phyloP scores from a whole-genome alignment of 2,113 vertebrate genomes.

The Fregetta grallaria region DNA sequence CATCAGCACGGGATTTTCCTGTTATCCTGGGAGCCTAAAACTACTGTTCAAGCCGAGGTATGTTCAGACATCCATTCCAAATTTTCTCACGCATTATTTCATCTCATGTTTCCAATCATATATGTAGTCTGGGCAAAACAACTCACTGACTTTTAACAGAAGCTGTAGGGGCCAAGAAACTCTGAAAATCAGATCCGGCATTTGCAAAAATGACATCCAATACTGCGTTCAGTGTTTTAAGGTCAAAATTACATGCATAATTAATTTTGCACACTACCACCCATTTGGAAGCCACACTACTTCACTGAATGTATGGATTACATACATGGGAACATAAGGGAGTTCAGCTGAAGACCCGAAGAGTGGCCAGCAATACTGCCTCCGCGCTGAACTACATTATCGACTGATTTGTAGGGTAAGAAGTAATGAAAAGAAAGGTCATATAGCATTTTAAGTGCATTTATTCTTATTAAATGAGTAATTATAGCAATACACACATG shows the following conservation, averaged over 20 bases:
- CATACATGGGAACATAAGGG: not conserved
- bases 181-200: not conserved
- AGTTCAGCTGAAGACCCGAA: not conserved
- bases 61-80: conserved; percentile 7
- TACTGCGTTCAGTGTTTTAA: not conserved
- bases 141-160: conserved; percentile 20
- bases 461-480: conserved; percentile 18
- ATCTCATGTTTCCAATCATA: conserved; percentile 8
- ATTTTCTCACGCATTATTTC: conserved; percentile 38
- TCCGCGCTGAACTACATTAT: not conserved
- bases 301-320: not conserved
- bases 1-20: not conserved
- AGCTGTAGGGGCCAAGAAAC: not conserved
- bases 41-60: not conserved
- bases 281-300: not conserved
- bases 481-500: not conserved
- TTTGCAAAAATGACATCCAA: not conserved
- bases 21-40: not conserved
- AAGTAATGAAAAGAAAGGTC: conserved; percentile 24
- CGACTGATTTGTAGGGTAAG: not conserved
- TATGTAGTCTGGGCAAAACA: not conserved
- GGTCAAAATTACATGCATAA: not conserved
- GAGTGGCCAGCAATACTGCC: not conserved
- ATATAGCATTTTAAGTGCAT: not conserved
- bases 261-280: conserved; percentile 3